phyloP scores from a whole-genome alignment of 2,113 vertebrate genomes.

The Eudyptes chrysolophus region DNA sequence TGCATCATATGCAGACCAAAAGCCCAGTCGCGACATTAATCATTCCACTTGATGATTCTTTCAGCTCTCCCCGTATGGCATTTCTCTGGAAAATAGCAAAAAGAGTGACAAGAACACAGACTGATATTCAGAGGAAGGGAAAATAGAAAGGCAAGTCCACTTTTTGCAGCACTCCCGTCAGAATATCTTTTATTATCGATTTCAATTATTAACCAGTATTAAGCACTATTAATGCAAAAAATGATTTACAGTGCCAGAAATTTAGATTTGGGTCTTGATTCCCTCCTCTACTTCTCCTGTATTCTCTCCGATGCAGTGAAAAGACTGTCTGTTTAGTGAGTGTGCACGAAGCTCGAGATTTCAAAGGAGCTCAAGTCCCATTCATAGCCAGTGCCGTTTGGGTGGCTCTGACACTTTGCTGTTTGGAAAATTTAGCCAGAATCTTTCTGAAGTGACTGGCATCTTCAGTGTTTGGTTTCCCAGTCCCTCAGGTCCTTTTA shows the following conservation, averaged over 20 bases:
- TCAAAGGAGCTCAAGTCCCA: background rate
- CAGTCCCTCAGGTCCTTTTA: background rate
- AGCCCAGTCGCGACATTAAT: background rate
- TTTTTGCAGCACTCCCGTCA: background rate
- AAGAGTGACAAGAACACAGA: background rate
- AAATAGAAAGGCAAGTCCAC: background rate
- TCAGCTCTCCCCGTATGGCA: background rate
- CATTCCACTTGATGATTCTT: slow-evolving; percentile 4
- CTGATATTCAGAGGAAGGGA: background rate
- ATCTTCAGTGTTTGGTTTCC: background rate
- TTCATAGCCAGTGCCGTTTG: background rate
- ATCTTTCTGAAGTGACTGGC: background rate
- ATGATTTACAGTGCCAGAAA: background rate
- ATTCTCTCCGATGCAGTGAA: background rate
- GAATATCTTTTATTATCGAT: background rate
- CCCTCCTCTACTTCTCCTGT: background rate
- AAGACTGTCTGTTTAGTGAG: background rate
- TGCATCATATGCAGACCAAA: background rate
- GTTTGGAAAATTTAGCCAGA: background rate
- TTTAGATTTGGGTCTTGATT: background rate
- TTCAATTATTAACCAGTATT: background rate
- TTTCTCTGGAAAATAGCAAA: background rate
- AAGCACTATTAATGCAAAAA: background rate
- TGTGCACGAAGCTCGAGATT: background rate
- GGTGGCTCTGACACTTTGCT: background rate